A percentile compares a stretch with the other conserved stretches of the same genome.
Conservation (phyloP, 2,888 invertebrate genomes). For the Eupithecia subfuscata region DNA sequence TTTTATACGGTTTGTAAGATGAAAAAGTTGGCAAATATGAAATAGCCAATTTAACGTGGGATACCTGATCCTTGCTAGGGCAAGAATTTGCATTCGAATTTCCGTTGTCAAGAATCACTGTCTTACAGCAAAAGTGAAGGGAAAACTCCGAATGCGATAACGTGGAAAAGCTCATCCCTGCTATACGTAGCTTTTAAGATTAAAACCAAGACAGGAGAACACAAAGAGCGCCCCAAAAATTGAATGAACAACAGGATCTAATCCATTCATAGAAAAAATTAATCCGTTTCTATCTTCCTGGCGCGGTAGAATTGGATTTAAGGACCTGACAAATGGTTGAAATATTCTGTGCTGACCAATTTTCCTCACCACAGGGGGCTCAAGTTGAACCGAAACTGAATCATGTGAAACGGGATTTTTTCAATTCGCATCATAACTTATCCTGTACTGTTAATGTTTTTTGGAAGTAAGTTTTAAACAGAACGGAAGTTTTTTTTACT, state of each 20-base stretch:
- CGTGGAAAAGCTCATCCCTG: neutral
- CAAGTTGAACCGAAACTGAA: neutral
- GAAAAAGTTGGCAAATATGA: too few relatives aligned
- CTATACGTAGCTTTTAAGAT: neutral
- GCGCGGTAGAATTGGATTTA: constrained; percentile 53
- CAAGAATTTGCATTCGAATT: too few relatives aligned
- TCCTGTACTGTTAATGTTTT: neutral
- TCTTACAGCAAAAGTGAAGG: neutral
- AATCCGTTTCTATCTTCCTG: constrained; percentile 53
- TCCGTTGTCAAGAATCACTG: neutral
- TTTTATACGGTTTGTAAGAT: too few relatives aligned
- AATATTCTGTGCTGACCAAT: neutral
- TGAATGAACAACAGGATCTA: constrained; percentile 53
- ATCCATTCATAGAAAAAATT: constrained; percentile 57
- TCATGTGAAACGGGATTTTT: neutral
- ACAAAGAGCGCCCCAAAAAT: constrained; percentile 44
- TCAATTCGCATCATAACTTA: neutral
- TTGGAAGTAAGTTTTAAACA: neutral
- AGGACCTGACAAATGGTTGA: neutral
- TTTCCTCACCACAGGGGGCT: constrained; percentile 6
- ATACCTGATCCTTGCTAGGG: too few relatives aligned
- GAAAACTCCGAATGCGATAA: neutral
- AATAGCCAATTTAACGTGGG: too few relatives aligned
- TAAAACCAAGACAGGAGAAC: neutral
- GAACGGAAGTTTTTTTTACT: too few relatives aligned